A percentile compares a stretch with the other conserved stretches of the same genome.
These are phyloP conservation scores for Lacerta viridis DNA, from an alignment of 2,797 vertebrate genomes.

Conservation along the genomic window DNA sequence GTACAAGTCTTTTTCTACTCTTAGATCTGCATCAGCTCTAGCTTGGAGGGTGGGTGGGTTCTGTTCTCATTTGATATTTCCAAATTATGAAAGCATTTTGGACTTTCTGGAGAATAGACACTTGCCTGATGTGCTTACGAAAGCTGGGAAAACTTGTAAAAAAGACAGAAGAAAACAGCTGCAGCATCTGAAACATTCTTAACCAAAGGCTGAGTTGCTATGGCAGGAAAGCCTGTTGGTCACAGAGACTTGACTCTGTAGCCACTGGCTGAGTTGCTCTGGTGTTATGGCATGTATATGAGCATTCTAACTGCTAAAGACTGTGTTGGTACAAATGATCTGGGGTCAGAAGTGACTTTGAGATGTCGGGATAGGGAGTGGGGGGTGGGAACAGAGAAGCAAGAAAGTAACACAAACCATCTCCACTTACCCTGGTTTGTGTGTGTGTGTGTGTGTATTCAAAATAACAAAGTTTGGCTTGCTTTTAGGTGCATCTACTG, in stretches of 20 bases:
- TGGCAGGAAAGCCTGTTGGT: background rate
- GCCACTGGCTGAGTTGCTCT: background rate
- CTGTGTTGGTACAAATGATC: background rate
- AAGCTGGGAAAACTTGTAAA: background rate
- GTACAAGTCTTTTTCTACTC: background rate
- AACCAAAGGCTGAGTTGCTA: background rate
- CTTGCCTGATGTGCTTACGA: background rate
- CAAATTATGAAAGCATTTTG: background rate
- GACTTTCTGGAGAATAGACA: background rate
- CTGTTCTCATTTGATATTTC: background rate
- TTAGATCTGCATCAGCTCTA: background rate
- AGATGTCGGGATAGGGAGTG: background rate
- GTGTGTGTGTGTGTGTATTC: background rate
- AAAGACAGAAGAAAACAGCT: background rate
- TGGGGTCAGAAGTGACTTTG: background rate
- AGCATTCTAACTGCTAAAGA: background rate
- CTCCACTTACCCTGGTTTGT: background rate
- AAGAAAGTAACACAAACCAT: background rate
- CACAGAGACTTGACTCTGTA: background rate
- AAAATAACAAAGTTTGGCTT: background rate
- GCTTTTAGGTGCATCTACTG: background rate
- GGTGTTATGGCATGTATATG: background rate
- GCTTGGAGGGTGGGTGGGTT: background rate
- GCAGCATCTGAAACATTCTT: background rate
- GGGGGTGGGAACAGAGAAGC: background rate